Evolutionary conservation across 2,113 vertebrate genomes (phyloP), one percentile per base, ranked within the genome.

Genomic region (Urocitellus parryii): DNA sequence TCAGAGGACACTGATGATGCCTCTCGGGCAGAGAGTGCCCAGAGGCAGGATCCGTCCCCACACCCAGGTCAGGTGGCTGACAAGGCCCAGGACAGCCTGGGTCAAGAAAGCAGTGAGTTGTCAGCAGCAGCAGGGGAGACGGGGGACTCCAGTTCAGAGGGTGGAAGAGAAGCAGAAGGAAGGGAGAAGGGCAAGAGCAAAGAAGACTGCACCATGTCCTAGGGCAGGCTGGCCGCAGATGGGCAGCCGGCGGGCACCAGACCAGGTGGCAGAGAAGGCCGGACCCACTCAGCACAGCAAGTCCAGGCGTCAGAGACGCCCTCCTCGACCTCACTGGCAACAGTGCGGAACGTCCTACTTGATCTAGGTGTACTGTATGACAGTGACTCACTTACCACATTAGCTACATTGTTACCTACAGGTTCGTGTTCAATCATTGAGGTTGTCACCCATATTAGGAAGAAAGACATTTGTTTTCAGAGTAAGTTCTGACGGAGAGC

Each of bases 121-220:
- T 45, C 86, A 17, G 81, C 67, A 10, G 39, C 91, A 27, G 48
- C 0, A 1, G 95, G 96, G n/a, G 94, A 95, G 95, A 32, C 73
- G 20, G 95, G 77, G 87, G 73, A 17, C 78, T 85, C 76, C 42
- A 14, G 58, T n/a, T 73, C 76, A 24, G 98, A 89, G 63, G 79
- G 82, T 90, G 95, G 83, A 56, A 98, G 98, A 61, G 99, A 98
- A 74, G 13, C 93, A 20, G 93, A 37, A 65, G 34, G 91, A 42
- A n/a, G 1, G 56, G 98, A 98, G 65, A 99, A 99, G 97, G 98
- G 98, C 20, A 99, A 98, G 96, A 98, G 97, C 94, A 99, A 99
- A 97, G 99, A 99, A 56, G 99, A 99, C 2, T 99, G 99, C 89
- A 98, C 98, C 53, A 80, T 99, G 98, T 99, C 99, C 0, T 99